phyloP scores from a whole-genome alignment of 2,888 invertebrate species.

The Nemotelus pantherinus region DNA sequence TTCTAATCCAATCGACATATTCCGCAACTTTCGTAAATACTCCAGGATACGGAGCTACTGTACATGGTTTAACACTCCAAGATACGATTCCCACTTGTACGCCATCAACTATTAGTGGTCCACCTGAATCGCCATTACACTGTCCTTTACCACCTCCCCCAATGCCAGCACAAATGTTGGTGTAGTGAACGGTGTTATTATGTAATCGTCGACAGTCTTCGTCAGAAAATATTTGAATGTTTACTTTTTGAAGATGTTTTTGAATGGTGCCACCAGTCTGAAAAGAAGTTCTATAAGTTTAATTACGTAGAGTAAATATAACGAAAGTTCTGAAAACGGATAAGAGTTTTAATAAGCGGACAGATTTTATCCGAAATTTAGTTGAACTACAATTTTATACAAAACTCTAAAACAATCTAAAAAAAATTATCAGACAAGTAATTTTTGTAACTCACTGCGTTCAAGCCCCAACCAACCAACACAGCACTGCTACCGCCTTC shows the following conservation, averaged over 20 bases:
- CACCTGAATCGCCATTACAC: constrained; percentile 65
- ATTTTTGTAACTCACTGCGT: constrained; percentile 53
- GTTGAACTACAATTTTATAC: background rate
- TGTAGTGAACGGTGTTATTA: constrained; percentile 56
- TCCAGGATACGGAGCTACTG: constrained; percentile 63
- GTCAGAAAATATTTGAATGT: constrained; percentile 61
- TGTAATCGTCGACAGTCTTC: constrained; percentile 61
- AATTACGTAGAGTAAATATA: background rate
- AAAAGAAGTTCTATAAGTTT: background rate
- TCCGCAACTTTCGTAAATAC: constrained; percentile 64
- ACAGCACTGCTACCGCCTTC: constrained; percentile 54
- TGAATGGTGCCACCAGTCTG: constrained; percentile 62
- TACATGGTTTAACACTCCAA: constrained; percentile 66
- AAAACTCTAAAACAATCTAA: background rate
- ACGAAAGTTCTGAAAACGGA: background rate
- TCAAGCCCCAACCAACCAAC: constrained; percentile 60
- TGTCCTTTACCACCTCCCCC: constrained; percentile 65
- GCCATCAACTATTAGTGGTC: constrained; percentile 62
- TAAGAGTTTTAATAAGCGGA: too few relatives aligned
- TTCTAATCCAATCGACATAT: constrained; percentile 61
- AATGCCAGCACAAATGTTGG: constrained; percentile 65
- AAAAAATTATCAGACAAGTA: too few relatives aligned
- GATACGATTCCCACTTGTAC: constrained; percentile 65
- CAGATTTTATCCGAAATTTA: too few relatives aligned
- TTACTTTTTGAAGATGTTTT: constrained; percentile 61